A percentile compares a stretch with the other conserved stretches of the same genome.
Conservation (phyloP, 2,888 invertebrate species). For the Cybosia mesomella region DNA sequence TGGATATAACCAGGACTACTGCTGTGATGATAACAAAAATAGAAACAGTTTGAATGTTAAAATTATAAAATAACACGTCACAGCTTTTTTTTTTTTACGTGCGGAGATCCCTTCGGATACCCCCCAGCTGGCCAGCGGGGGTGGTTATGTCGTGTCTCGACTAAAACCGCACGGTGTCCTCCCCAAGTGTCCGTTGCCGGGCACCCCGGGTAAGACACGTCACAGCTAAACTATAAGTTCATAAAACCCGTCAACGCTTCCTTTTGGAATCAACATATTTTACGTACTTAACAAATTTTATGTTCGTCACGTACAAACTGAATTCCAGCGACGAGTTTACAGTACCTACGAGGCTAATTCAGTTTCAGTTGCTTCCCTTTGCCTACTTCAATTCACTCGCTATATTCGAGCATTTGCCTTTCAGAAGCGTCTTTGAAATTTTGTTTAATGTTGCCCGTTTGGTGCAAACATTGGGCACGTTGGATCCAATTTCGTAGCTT, state of each 20-base stretch:
- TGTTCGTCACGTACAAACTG: slow-evolving; percentile 60
- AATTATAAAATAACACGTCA: slow-evolving; percentile 19
- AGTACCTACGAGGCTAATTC: slow-evolving; percentile 60
- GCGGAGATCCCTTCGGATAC: too few species aligned
- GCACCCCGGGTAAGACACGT: slow-evolving; percentile 25
- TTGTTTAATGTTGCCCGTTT: slow-evolving; percentile 46
- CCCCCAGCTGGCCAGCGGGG: too few species aligned
- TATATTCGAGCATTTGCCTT: slow-evolving; percentile 37
- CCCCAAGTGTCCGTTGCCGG: too few species aligned
- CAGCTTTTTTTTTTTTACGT: too few species aligned
- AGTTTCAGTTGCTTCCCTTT: slow-evolving; percentile 57
- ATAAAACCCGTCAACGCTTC: slow-evolving; percentile 35
- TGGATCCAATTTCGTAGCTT: slow-evolving; percentile 35
- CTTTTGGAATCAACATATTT: slow-evolving; percentile 51
- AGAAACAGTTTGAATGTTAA: neutral
- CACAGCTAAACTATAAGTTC: slow-evolving; percentile 24
- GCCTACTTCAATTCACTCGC: slow-evolving; percentile 55
- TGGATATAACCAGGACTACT: too few species aligned
- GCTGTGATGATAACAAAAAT: neutral
- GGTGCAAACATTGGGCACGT: slow-evolving; percentile 34
- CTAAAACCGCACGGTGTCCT: too few species aligned
- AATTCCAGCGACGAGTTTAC: slow-evolving; percentile 56
- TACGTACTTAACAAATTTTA: slow-evolving; percentile 53
- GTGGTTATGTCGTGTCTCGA: too few species aligned
- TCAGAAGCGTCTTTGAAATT: slow-evolving; percentile 45